Conservation (phyloP, 2,797 vertebrate genomes). For the Falco peregrinus region DNA sequence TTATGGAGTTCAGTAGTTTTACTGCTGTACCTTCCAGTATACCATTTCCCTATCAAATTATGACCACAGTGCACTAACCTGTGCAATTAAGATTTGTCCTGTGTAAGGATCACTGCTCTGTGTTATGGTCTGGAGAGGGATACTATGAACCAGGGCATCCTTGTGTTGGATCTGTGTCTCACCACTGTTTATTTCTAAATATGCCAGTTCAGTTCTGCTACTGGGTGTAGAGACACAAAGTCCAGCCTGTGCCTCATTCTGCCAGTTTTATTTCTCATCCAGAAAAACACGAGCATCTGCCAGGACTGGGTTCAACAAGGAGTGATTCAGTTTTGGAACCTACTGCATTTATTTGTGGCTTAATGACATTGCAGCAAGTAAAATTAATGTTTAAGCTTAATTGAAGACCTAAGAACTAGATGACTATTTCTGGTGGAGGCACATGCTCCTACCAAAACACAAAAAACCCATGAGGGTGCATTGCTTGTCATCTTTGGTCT, state of each 20-base stretch:
- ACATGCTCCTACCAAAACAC: not conserved
- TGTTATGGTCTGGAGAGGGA: not conserved
- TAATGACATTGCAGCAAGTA: not conserved
- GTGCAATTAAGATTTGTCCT: not conserved
- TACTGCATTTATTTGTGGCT: not conserved
- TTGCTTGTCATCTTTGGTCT: not conserved
- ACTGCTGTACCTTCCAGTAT: not conserved
- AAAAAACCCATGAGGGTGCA: not conserved
- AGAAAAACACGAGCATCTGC: slow-evolving; percentile 43
- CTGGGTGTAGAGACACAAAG: slow-evolving; percentile 26
- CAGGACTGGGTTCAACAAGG: slow-evolving; percentile 13
- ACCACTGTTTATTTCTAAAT: slow-evolving; percentile 4
- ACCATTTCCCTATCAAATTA: not conserved
- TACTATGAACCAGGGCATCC: not conserved
- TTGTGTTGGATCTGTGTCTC: not conserved
- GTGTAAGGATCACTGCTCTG: not conserved
- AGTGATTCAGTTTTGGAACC: slow-evolving; percentile 40
- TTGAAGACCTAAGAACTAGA: not conserved
- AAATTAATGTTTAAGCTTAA: slow-evolving; percentile 30
- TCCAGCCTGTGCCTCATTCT: slow-evolving; percentile 47
- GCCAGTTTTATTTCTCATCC: slow-evolving; percentile 26
- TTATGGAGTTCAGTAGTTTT: not conserved
- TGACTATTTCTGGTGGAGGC: not conserved
- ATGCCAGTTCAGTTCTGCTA: not conserved
- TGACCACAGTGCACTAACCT: not conserved